Conservation (phyloP, 1,140 invertebrate genomes). For the Drosophila grimshawi region DNA sequence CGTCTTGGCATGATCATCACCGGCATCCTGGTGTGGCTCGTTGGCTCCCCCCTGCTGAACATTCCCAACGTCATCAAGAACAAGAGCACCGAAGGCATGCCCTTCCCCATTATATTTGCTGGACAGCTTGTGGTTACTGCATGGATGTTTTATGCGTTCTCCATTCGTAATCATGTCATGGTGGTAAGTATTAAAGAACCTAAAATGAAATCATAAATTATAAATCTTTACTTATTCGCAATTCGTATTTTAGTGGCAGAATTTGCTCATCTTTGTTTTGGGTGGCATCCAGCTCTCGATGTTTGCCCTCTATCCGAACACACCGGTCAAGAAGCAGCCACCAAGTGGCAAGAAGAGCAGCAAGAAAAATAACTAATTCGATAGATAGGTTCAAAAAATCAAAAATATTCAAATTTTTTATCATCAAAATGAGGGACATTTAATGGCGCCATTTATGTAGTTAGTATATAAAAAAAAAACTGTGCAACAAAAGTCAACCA, state of each 20-base stretch:
- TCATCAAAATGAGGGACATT: background rate
- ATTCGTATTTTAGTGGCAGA: conserved; percentile 87
- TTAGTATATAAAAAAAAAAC: conserved; percentile 9
- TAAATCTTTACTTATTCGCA: background rate
- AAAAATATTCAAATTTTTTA: conserved; percentile 3
- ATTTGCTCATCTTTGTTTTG: conserved; percentile 87
- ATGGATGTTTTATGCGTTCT: conserved; percentile 93
- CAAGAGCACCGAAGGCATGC: conserved; percentile 91
- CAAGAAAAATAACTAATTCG: conserved; percentile 64
- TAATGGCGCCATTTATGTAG: conserved; percentile 11
- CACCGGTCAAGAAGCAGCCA: conserved; percentile 85
- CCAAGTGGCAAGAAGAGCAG: conserved; percentile 49
- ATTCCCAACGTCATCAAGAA: conserved; percentile 90
- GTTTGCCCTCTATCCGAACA: conserved; percentile 88
- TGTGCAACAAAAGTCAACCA: conserved; percentile 8
- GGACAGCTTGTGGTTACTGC: conserved; percentile 90
- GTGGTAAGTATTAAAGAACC: conserved; percentile 87
- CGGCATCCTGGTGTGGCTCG: conserved; percentile 87
- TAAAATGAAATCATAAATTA: background rate
- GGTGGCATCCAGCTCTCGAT: conserved; percentile 87
- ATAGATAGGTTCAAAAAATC: conserved; percentile 7
- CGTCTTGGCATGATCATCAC: conserved; percentile 90
- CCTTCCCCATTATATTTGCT: conserved; percentile 92
- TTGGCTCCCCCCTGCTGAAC: conserved; percentile 89
- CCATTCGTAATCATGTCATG: conserved; percentile 91